Evolutionary conservation across 2,888 invertebrate species (phyloP).

Genomic region (Drosophila acutilabella): DNA sequence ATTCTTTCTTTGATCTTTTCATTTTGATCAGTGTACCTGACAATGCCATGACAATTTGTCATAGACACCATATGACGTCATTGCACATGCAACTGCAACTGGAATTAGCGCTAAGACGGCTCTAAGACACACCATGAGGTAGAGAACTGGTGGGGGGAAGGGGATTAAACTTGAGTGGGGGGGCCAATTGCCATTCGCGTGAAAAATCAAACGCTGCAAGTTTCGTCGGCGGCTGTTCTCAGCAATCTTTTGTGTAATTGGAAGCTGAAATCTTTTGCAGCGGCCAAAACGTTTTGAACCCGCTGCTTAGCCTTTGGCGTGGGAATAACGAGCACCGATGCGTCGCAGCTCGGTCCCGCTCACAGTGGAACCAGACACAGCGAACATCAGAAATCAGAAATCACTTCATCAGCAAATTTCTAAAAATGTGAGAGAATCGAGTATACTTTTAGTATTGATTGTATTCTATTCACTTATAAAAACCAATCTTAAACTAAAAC

Average conservation of each 20-base stretch:
- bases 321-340: slow-evolving; percentile 57
- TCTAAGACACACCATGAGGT: neutral
- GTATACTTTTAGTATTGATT: too few species aligned
- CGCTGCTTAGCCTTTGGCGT: slow-evolving; percentile 72
- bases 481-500: too few species aligned
- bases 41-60: slow-evolving; percentile 48
- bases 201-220: slow-evolving; percentile 68
- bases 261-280: slow-evolving; percentile 59
- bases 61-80: slow-evolving; percentile 55
- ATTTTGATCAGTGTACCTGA: neutral
- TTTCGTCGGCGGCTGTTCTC: slow-evolving; percentile 71
- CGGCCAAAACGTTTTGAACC: slow-evolving; percentile 75
- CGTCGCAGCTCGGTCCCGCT: slow-evolving; percentile 26
- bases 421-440: neutral
- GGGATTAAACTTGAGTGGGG: neutral
- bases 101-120: slow-evolving; percentile 20
- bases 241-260: slow-evolving; percentile 77
- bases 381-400: neutral
- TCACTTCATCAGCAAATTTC: neutral
- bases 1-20: too few species aligned
- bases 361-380: slow-evolving; percentile 29
- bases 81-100: slow-evolving; percentile 21
- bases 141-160: neutral
- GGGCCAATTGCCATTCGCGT: slow-evolving; percentile 36
- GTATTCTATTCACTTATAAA: too few species aligned